phyloP scores from a whole-genome alignment of 2,113 vertebrate genomes.

The Hippocampus zosterae region DNA sequence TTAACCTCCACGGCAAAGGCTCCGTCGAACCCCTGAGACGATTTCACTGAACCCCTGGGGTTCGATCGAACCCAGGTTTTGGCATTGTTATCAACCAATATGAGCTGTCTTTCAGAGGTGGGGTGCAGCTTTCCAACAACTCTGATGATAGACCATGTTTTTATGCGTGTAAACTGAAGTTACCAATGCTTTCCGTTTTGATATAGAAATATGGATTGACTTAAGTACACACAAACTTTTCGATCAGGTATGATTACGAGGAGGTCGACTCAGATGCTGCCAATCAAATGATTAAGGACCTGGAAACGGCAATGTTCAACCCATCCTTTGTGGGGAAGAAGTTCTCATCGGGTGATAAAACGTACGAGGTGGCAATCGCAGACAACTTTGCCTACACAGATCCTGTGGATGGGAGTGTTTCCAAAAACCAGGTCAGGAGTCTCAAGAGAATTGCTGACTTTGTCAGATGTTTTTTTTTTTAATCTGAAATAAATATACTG shows the following conservation, averaged over 20 bases:
- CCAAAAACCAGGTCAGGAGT: constrained; percentile 87
- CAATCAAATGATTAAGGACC: constrained; percentile 90
- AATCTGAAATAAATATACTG: neutral
- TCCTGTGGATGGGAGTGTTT: constrained; percentile 91
- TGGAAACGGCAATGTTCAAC: constrained; percentile 83
- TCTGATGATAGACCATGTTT: neutral
- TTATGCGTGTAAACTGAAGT: too few species aligned
- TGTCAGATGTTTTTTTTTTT: neutral
- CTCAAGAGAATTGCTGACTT: neutral
- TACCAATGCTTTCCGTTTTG: neutral
- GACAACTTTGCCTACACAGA: constrained; percentile 96
- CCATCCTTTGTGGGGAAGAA: constrained; percentile 86
- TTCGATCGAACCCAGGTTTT: too few species aligned
- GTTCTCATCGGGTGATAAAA: constrained; percentile 83
- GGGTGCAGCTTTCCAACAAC: too few species aligned
- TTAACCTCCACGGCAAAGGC: too few species aligned
- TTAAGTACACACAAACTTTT: neutral
- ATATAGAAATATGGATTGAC: neutral
- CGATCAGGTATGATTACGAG: constrained; percentile 90
- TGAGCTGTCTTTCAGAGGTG: too few species aligned
- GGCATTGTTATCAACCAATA: too few species aligned
- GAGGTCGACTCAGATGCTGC: constrained; percentile 92
- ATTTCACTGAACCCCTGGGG: too few species aligned
- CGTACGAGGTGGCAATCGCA: constrained; percentile 84
- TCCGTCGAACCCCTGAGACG: too few species aligned